Conservation (phyloP, 2,888 invertebrate species). For the Entomobrya multifasciata region DNA sequence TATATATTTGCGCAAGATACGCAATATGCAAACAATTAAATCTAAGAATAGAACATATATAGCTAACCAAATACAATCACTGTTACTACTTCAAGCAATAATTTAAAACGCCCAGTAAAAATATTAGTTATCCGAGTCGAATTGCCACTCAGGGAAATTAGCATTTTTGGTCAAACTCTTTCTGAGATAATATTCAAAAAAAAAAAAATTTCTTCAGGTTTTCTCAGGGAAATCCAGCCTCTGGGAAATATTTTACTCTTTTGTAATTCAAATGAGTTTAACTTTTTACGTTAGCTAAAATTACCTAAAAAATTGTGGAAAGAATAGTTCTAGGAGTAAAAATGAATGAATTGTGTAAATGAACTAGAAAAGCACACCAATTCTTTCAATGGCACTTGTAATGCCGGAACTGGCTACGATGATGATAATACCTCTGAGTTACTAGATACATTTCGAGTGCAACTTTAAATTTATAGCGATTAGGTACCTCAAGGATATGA, state of each 20-base stretch:
- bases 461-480: not conserved
- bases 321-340: not conserved
- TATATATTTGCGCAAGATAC: no score
- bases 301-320: no score
- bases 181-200: slow-evolving; percentile 14
- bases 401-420: not conserved
- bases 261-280: slow-evolving; percentile 67
- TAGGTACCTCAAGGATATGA: not conserved
- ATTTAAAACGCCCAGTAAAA: no score
- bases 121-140: not conserved
- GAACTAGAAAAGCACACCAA: not conserved
- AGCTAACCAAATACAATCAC: no score
- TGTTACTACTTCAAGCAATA: no score
- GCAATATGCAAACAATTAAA: no score
- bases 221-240: slow-evolving; percentile 26
- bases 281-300: not conserved
- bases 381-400: not conserved
- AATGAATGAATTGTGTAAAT: not conserved
- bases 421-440: not conserved
- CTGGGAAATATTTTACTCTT: slow-evolving; percentile 69
- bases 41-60: no score
- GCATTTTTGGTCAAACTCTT: not conserved
- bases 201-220: no score
- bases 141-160: slow-evolving; percentile 29
- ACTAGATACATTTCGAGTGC: not conserved